Base-by-base conservation (phyloP, 2,888 invertebrate genomes). In the Dinocampus coccinellae region DNA sequence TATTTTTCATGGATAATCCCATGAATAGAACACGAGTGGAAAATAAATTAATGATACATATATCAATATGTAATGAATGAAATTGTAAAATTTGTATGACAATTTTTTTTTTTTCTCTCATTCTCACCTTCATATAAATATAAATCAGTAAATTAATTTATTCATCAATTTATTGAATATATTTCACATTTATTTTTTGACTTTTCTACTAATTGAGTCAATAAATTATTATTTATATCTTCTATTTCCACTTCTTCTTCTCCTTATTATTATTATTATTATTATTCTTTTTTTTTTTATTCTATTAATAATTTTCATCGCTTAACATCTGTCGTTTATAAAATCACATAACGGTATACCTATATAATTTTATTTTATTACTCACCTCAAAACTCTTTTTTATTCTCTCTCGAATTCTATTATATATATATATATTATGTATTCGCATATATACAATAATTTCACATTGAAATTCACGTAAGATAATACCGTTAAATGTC, bases 401-500 rank as follows among this genome's bases (percentile, higher is more conserved):
- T 55, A 24, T 55, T 55, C 2, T 26, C 26, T 24, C 26, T 55
- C 55, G 9, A 24, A 55, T 26, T 11, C 10, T 24, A 24, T 13
- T 24, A 2, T 24, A 24, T 22, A 53, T 24, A 24, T 22, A 22
- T 10, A 55, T 55, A 10, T 55, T 22, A 22, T 10, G 26, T 55
- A 10, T 55, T 24, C n/a, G 24, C n/a, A 55, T 22, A 9, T 20
- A 47, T n/a, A 16, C 16, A n/a, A 16, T 16, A 47, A 47, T 47
- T 47, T 47, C 16, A 47, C 47, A 47, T 47, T 47, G 47, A 47
- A n/a, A 47, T 20, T 47, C 47, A 47, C 47, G 47, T 47, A 47
- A 47, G 55, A 26, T 13, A 11, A 55, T 55, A 55, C 55, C 55
- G 55, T 55, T 55, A 55, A 55, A 55, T 55, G 55, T 55, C 55